Conservation (phyloP, 2,113 vertebrate genomes). For the Gila orcuttii region DNA sequence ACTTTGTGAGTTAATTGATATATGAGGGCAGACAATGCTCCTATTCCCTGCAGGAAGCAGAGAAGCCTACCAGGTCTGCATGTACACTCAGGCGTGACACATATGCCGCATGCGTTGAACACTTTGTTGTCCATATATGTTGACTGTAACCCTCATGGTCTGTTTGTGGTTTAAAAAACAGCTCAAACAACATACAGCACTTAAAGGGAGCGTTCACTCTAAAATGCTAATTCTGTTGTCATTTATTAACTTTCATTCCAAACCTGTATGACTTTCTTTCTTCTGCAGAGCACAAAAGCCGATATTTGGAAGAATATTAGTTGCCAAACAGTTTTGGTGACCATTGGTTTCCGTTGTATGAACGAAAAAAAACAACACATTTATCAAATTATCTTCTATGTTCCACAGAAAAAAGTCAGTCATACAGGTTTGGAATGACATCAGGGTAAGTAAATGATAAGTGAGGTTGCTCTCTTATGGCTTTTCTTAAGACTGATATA, state of each 20-base stretch:
- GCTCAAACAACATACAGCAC: neutral
- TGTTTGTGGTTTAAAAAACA: neutral
- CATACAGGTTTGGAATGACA: neutral
- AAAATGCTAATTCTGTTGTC: neutral
- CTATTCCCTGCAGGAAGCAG: conserved; percentile 10
- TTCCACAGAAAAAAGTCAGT: neutral
- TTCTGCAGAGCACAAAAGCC: neutral
- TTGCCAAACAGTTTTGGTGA: neutral
- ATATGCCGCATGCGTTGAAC: neutral
- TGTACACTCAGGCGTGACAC: neutral
- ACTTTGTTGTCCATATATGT: neutral
- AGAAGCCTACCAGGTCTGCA: neutral
- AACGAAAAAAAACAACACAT: neutral
- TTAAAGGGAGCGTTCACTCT: neutral
- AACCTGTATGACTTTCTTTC: neutral
- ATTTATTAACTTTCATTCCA: neutral
- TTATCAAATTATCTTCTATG: neutral
- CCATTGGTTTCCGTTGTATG: neutral
- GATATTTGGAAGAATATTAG: neutral
- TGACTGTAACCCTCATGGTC: neutral
- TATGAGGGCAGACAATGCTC: conserved; percentile 29
- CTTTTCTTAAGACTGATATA: neutral
- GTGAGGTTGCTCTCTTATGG: neutral
- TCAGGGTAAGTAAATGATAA: neutral
- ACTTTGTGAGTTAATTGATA: conserved; percentile 56